These are phyloP conservation scores for Gorsachius magnificus DNA, from an alignment of 2,797 vertebrate species.

Conservation along the genomic window DNA sequence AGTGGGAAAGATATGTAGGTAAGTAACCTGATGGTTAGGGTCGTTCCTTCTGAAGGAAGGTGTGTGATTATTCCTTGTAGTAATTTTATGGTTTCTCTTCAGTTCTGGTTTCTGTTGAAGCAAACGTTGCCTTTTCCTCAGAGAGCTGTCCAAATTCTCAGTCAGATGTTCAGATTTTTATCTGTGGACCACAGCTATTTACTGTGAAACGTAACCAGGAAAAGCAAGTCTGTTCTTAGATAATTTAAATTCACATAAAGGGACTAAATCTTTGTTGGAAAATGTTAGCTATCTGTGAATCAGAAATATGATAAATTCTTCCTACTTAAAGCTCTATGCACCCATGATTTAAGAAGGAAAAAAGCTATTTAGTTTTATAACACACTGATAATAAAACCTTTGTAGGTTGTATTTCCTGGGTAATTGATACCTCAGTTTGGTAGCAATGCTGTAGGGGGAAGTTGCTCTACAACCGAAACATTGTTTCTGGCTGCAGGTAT, in stretches of 20 bases:
- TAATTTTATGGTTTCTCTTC: background rate
- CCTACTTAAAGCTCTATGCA: background rate
- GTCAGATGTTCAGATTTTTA: background rate
- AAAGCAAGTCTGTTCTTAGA: background rate
- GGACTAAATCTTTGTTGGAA: background rate
- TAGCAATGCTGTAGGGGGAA: background rate
- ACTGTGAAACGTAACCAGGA: background rate
- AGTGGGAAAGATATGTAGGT: background rate
- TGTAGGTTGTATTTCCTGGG: background rate
- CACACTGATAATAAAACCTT: background rate
- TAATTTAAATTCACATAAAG: background rate
- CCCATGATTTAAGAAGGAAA: background rate
- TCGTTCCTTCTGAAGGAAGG: background rate
- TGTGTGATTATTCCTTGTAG: background rate
- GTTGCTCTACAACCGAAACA: background rate
- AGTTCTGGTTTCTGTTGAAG: background rate
- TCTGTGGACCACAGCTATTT: background rate
- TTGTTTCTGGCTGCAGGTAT: background rate
- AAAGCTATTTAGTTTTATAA: background rate
- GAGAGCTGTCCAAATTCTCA: background rate
- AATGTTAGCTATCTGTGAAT: background rate
- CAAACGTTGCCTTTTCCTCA: background rate
- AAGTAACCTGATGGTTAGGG: background rate
- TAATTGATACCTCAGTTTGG: background rate
- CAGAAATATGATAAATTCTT: background rate